Base-by-base conservation (phyloP, 2,888 invertebrate genomes). In the Meghimatium bilineatum region DNA sequence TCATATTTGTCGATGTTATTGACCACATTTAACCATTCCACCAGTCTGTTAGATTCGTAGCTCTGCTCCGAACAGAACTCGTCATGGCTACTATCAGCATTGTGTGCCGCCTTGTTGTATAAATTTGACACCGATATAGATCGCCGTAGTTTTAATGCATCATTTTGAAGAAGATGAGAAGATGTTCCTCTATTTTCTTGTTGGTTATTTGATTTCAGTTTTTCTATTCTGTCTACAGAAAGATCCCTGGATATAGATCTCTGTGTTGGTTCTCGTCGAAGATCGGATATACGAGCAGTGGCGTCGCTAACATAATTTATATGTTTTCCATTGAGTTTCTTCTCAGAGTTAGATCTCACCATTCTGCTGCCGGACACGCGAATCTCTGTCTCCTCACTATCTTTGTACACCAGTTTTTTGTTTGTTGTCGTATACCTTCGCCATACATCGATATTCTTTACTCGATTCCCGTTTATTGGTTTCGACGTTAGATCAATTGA, bases 1-100 rank as follows among this genome's bases (percentile, higher is more conserved):
- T 85, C 86, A 77, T 85, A 83, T 32, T 81, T 83, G 60, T 86
- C 85, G 36, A 85, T 78, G n/a, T 75, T 83, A 29, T 88, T 86
- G 49, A 86, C 86, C 26, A 85, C 87, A 26, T 85, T 75, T 78
- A 88, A 69, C 88, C 88, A 88, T 56, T 85, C 82, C 32, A 82
- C 76, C 3, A 88, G 84, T 67, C 88, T 69, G n/a, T 36, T 72
- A 38, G 78, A 81, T 72, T 86, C 86, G 72, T 78, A 76, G 38
- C 82, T 84, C 23, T 82, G 79, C 23, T 85, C 83, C 10, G 49
- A 67, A 23, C 71, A 52, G 17, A 63, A 56, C 23, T 49, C 36
- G 0, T 79, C 82, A 34, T 82, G 80, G 34, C 69, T 49, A 17
- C 69, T 32, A 23, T 14, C 67, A 38, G 17, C 36, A 32, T 69